Evolutionary conservation across 1,140 invertebrate species (phyloP), one percentile per base, ranked within the genome.

Genomic region (Dendrolimus kikuchii): DNA sequence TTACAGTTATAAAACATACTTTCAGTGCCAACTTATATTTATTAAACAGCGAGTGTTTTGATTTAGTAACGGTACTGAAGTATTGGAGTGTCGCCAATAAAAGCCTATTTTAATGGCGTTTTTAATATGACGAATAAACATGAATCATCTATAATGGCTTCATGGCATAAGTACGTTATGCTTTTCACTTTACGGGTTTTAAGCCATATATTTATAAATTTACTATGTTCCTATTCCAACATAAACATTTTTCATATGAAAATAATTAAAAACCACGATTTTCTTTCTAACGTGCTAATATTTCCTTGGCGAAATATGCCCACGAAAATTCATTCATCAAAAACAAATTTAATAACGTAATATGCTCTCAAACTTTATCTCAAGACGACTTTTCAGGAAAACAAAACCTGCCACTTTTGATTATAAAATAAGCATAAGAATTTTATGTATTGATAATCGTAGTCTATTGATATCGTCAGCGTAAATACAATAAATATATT

Each of bases 71-170:
- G 67, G 67, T 71, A 77, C 72, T 81, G 74, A 60, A 73, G 73
- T 76, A 67, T n/a, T 80, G 77, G 81, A 81, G 78, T 74, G 79
- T 76, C 67, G 80, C 78, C 81, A 81, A 85, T 85, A 83, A 85
- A 78, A 61, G 67, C 62, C 23, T 23, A 57, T 75, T 77, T 83
- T 85, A 79, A 83, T 81, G 60, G 77, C 68, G 44, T 74, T 85
- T 85, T 85, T 85, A 85, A 83, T 82, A 78, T 82, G 81, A 85
- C 76, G 74, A 79, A 81, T 81, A 79, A 79, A 78, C 77, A 71
- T 79, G 75, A 77, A 85, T 81, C 75, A 81, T 66, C 64, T 69
- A 73, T 79, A 77, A 83, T 76, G 77, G 71, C 46, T 47, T 51
- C 56, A 51, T 53, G 55, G 40, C 55, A 47, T 62, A 64, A 61